Base-by-base conservation (phyloP, 2,888 invertebrate species). In the Gari tellinella region DNA sequence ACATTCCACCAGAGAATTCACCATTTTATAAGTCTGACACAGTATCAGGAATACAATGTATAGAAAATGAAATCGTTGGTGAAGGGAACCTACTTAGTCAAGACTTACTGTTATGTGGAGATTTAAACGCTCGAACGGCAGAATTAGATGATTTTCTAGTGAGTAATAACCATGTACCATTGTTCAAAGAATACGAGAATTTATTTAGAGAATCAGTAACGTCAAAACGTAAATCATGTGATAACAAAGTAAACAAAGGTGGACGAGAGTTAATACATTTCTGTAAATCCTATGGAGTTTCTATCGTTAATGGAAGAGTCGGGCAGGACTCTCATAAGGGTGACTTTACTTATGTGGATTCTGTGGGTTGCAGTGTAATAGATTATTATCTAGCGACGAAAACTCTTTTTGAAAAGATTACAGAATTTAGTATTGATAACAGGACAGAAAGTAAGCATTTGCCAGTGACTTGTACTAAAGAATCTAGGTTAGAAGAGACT, bases 361-460 rank as follows among this genome's bases (percentile, higher is more conserved):
- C n/a, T 31, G n/a, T 10, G 19, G 52, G 52, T 31, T 52, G 52
- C 37, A 52, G 52, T 37, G 37, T 52, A 4, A 52, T 52, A 14
- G 52, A 52, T 17, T 52, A 52, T 52, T 52, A 37, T 26, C 8
- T 52, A 15, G 2, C 31, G 19, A 37, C 52, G 1, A 37, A 52
- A 4, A 12, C 15, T 12, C 15, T 52, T 12, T 17, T 52, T 1
- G 4, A 5, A 1, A 4, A 31, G 5, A 37, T 52, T 10, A 5
- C 14, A 2, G 52, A 52, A 2, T 52, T 52, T 52, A 19, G 8
- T n/a, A 25, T 52, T 17, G 15, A 37, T n/a, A 14, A 15, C 14
- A 37, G 5, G 37, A 19, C 52, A 26, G 52, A 26, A 14, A 31
- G 52, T 7, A 12, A 4, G 1, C 52, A 52, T 19, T 8, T 52